These are phyloP conservation scores for Marmota flaviventris DNA, from an alignment of 2,113 vertebrate genomes.

Conservation along the genomic window DNA sequence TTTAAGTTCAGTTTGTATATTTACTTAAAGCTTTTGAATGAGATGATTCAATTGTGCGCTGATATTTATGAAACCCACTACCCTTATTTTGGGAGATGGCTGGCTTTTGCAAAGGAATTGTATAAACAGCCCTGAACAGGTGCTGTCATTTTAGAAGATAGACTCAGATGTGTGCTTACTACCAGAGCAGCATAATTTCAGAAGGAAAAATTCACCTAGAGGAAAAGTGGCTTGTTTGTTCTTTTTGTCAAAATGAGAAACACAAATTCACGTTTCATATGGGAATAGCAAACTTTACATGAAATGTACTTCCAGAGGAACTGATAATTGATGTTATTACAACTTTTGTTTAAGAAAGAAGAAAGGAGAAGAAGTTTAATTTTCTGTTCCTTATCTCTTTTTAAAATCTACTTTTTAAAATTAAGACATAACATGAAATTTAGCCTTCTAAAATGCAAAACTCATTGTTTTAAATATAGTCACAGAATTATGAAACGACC, in stretches of 20 bases:
- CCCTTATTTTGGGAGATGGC: background rate
- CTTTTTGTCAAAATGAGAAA: slow-evolving; percentile 73
- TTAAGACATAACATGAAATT: background rate
- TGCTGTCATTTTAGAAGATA: background rate
- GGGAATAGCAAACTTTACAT: slow-evolving; percentile 72
- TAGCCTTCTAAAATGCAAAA: background rate
- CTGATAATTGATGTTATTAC: slow-evolving; percentile 76
- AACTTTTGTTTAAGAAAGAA: slow-evolving; percentile 59
- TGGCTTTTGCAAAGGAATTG: slow-evolving; percentile 59
- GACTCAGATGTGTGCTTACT: background rate
- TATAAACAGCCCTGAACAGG: background rate
- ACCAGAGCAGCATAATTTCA: background rate
- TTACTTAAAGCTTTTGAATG: slow-evolving; percentile 49
- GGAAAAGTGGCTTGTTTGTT: slow-evolving; percentile 4
- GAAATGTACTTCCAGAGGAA: slow-evolving; percentile 68
- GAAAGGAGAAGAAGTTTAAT: slow-evolving; percentile 73
- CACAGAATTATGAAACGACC: background rate
- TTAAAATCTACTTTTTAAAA: background rate
- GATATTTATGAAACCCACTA: slow-evolving; percentile 70
- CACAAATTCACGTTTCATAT: slow-evolving; percentile 34
- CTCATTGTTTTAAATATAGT: background rate
- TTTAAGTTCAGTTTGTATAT: background rate
- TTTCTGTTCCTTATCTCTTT: slow-evolving; percentile 67
- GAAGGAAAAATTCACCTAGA: slow-evolving; percentile 57
- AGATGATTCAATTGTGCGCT: slow-evolving; percentile 49